A percentile compares a stretch with the other conserved stretches of the same genome.
Conservation (phyloP, 2,888 invertebrate species). For the Cheilosia variabilis region DNA sequence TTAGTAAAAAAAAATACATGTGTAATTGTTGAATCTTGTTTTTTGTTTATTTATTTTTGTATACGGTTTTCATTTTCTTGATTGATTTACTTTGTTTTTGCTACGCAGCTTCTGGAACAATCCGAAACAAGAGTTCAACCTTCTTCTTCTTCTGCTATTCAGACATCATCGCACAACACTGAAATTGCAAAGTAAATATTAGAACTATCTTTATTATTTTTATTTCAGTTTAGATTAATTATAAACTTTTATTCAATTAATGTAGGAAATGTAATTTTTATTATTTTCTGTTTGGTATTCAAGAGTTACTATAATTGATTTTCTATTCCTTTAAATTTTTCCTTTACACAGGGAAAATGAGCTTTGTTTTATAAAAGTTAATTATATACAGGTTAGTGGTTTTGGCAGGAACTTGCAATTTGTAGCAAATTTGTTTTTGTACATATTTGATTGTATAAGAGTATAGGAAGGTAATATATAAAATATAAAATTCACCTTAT, state of each 20-base stretch:
- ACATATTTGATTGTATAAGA: too few species aligned
- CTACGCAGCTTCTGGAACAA: conserved; percentile 88
- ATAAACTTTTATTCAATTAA: conserved; percentile 33
- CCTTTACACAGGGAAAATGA: too few species aligned
- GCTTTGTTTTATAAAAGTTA: too few species aligned
- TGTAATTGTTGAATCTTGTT: conserved; percentile 47
- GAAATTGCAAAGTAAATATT: conserved; percentile 87
- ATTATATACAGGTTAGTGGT: too few species aligned
- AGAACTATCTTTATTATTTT: conserved; percentile 81
- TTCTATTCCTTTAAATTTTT: too few species aligned
- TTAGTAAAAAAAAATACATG: conserved; percentile 6
- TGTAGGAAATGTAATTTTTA: neutral
- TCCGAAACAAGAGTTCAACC: conserved; percentile 84
- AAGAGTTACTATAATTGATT: too few species aligned
- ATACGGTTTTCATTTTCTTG: conserved; percentile 78
- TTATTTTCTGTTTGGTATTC: neutral
- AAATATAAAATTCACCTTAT: too few species aligned
- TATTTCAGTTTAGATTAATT: conserved; percentile 70
- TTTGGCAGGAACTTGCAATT: too few species aligned
- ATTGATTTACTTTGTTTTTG: conserved; percentile 84
- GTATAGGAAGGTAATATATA: too few species aligned
- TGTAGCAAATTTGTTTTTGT: too few species aligned
- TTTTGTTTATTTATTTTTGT: conserved; percentile 78
- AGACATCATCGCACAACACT: conserved; percentile 85
- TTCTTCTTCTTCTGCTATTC: conserved; percentile 85